phyloP scores from a whole-genome alignment of 2,113 vertebrate genomes.

The Progne subis region DNA sequence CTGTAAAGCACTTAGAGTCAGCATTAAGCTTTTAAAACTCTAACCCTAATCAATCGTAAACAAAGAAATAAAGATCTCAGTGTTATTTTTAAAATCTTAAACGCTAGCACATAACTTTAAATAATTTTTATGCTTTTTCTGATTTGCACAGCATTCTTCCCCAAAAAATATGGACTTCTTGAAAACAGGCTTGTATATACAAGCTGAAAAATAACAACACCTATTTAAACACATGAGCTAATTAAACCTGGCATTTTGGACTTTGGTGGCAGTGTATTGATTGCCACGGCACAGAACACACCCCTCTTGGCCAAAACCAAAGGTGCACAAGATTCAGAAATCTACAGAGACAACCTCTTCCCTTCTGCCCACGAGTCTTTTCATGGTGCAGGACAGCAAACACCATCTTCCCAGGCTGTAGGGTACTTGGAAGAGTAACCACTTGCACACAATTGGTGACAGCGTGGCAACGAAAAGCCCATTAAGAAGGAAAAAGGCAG shows the following conservation, averaged over 20 bases:
- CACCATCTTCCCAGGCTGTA: neutral
- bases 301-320: neutral
- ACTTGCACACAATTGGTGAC: neutral
- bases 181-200: neutral
- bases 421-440: neutral
- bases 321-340: neutral
- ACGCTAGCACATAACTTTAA: neutral
- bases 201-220: neutral
- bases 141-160: neutral
- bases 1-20: neutral
- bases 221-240: slow-evolving; percentile 2
- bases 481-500: neutral
- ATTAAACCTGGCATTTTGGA: neutral
- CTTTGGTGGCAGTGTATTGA: neutral
- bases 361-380: neutral
- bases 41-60: neutral
- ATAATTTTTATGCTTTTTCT: neutral
- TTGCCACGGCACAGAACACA: neutral
- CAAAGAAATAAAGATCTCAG: neutral
- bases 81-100: neutral
- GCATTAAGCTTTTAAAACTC: slow-evolving; percentile 35
- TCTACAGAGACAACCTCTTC: neutral
- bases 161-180: neutral
- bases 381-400: neutral
- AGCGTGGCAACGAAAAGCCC: slow-evolving; percentile 4